phyloP scores from a whole-genome alignment of 2,888 invertebrate genomes.

The Hipparchia sbordonii region DNA sequence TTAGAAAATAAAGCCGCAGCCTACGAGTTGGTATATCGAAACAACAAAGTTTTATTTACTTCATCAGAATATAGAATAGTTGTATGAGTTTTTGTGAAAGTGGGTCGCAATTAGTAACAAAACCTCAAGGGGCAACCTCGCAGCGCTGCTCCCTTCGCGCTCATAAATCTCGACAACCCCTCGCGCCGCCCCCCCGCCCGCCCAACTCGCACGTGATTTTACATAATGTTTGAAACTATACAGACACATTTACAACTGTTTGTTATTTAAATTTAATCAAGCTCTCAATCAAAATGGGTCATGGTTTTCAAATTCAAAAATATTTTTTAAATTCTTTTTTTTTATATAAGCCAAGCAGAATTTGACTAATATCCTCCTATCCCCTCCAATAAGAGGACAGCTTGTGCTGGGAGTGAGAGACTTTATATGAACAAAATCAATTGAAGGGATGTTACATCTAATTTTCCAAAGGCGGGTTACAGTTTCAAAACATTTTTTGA shows the following conservation, averaged over 20 bases:
- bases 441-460: no score
- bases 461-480: no score
- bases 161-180: conserved; percentile 38
- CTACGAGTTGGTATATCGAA: background rate
- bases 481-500: no score
- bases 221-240: conserved; percentile 32
- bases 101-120: conserved; percentile 39
- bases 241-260: conserved; percentile 22
- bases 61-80: conserved; percentile 21
- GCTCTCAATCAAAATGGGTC: conserved; percentile 6
- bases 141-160: conserved; percentile 33
- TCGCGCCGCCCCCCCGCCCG: conserved; percentile 16
- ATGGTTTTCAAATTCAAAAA: background rate
- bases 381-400: no score
- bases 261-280: conserved; percentile 7
- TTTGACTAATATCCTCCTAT: no score
- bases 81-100: conserved; percentile 21
- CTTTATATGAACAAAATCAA: no score
- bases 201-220: conserved; percentile 34
- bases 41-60: conserved; percentile 10
- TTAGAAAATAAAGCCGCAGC: background rate
- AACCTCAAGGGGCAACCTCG: conserved; percentile 34
- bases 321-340: no score
- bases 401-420: no score
- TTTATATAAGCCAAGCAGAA: no score